Evolutionary conservation across 1,140 invertebrate species (phyloP).

Genomic region (Sminthurides bifidus): DNA sequence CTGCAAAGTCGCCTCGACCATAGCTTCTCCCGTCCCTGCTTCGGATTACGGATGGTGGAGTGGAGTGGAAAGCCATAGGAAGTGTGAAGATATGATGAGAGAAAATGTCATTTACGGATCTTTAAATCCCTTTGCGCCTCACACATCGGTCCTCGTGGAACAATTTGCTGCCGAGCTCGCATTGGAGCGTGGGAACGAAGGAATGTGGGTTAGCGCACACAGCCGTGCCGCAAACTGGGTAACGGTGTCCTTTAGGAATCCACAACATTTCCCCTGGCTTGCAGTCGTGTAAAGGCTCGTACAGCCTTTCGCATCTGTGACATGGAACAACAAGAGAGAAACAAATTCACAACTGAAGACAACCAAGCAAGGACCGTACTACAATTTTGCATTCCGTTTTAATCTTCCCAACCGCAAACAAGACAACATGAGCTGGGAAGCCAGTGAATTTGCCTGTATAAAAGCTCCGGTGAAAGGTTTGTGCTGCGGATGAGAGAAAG

Average conservation of each 20-base stretch:
- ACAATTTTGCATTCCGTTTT: too few relatives aligned
- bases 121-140: constrained; percentile 28
- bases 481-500: too few relatives aligned
- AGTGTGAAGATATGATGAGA: background rate
- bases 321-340: too few relatives aligned
- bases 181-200: constrained; percentile 28
- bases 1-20: too few relatives aligned
- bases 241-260: constrained; percentile 26
- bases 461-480: too few relatives aligned
- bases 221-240: constrained; percentile 26
- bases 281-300: constrained; percentile 29
- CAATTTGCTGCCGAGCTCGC: constrained; percentile 28
- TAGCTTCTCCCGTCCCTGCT: too few relatives aligned
- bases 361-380: too few relatives aligned
- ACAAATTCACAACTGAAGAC: too few relatives aligned
- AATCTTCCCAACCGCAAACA: too few relatives aligned
- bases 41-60: too few relatives aligned
- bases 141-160: constrained; percentile 27
- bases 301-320: constrained; percentile 19
- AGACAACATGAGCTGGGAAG: too few relatives aligned
- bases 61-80: background rate
- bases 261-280: constrained; percentile 29
- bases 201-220: constrained; percentile 21
- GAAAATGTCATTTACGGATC: background rate
- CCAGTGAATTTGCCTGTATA: too few relatives aligned